These are phyloP conservation scores for Micromussa lordhowensis DNA, from an alignment of 92 coral and sea anemone genomes.

Conservation along the genomic window DNA sequence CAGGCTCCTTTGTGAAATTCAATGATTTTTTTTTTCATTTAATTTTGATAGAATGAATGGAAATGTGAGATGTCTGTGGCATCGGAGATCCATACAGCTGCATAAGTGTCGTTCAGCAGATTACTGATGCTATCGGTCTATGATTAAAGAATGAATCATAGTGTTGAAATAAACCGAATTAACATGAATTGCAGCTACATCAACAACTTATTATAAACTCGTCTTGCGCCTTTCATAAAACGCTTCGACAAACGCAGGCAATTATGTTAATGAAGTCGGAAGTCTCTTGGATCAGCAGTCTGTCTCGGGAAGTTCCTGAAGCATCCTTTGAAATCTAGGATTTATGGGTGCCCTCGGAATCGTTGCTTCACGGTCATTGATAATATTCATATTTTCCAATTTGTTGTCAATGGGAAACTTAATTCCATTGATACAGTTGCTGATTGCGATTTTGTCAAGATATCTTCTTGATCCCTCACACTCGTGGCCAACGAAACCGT, in stretches of 20 bases:
- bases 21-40: too few relatives aligned
- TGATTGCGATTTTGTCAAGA: neutral
- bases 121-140: neutral
- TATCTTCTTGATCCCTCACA: neutral
- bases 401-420: neutral
- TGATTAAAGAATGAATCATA: neutral
- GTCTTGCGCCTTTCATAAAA: neutral
- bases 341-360: neutral
- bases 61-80: neutral
- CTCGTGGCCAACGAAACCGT: neutral
- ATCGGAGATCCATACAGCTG: neutral
- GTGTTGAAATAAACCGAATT: neutral
- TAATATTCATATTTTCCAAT: neutral
- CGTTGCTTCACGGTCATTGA: neutral
- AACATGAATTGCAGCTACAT: neutral
- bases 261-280: neutral
- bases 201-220: neutral
- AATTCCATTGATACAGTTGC: neutral
- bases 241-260: neutral
- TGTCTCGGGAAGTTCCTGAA: constrained; percentile 17
- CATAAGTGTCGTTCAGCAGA: neutral
- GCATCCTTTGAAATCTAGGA: neutral
- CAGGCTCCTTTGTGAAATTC: neutral
- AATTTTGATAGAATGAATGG: too few relatives aligned
- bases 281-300: constrained; percentile 5